Conservation (phyloP, 2,113 vertebrate genomes). For the Plecotus auritus region DNA sequence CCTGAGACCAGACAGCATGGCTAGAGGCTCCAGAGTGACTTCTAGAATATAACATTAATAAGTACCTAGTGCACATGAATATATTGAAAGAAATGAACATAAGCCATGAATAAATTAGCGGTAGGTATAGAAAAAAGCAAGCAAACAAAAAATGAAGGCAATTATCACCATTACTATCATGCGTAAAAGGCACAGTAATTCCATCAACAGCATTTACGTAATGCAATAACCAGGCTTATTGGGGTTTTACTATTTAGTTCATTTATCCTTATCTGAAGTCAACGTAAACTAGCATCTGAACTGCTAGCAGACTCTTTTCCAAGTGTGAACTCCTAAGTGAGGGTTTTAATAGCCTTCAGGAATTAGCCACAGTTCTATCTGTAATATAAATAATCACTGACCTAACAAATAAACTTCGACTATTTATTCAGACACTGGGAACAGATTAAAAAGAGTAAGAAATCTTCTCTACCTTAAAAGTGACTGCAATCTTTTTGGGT, state of each 20-base stretch:
- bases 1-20: background rate
- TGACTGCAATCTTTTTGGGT: background rate
- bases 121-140: background rate
- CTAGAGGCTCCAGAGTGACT: background rate
- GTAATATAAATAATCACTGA: background rate
- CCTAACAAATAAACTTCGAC: background rate
- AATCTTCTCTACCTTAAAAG: background rate
- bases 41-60: background rate
- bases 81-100: background rate
- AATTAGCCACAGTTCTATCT: background rate
- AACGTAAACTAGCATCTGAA: background rate
- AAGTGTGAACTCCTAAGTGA: background rate
- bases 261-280: background rate
- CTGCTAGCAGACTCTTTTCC: background rate
- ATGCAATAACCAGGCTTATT: background rate
- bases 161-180: background rate
- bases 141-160: background rate
- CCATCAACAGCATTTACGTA: background rate
- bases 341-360: background rate
- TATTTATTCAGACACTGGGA: too few relatives aligned
- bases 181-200: background rate
- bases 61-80: background rate
- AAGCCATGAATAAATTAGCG: background rate
- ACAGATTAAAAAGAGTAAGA: background rate
- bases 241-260: background rate